Percentiles rank a stretch among this genome's conserved stretches.
Evolutionary conservation across 2,888 invertebrate species (phyloP).

Genomic region (Euzetes globulus): DNA sequence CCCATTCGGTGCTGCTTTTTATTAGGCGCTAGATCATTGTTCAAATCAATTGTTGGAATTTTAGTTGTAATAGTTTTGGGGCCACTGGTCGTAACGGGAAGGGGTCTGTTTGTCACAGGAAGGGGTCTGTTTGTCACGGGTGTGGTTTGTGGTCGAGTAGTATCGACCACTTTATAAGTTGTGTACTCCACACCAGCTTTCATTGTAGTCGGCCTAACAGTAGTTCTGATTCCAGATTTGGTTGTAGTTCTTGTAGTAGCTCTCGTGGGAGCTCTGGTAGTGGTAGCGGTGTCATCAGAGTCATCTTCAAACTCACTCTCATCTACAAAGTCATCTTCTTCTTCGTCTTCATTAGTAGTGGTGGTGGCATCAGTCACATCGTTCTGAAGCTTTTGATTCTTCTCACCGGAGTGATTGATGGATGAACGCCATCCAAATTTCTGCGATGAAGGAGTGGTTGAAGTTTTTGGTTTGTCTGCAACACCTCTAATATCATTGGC

Average conservation of each 20-base stretch:
- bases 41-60: not conserved
- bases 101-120: not conserved
- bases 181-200: not conserved
- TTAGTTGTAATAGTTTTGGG: not conserved
- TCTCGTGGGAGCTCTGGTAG: not conserved
- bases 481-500: not conserved
- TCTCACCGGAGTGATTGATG: not conserved
- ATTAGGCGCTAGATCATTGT: not conserved
- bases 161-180: not conserved
- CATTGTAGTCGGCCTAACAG: not conserved
- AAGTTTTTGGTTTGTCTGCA: slow-evolving; percentile 1
- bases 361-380: not conserved
- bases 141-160: not conserved
- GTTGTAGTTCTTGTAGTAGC: not conserved
- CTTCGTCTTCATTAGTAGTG: not conserved
- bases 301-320: not conserved
- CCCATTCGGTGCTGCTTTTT: slow-evolving; percentile 27
- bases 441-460: not conserved
- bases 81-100: not conserved
- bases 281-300: not conserved
- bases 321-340: not conserved
- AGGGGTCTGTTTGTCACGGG: not conserved
- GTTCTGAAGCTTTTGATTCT: not conserved
- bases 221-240: not conserved
- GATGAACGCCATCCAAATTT: slow-evolving; percentile 25